phyloP scores from a whole-genome alignment of 1,140 invertebrate genomes.

The Diabrotica virgifera region DNA sequence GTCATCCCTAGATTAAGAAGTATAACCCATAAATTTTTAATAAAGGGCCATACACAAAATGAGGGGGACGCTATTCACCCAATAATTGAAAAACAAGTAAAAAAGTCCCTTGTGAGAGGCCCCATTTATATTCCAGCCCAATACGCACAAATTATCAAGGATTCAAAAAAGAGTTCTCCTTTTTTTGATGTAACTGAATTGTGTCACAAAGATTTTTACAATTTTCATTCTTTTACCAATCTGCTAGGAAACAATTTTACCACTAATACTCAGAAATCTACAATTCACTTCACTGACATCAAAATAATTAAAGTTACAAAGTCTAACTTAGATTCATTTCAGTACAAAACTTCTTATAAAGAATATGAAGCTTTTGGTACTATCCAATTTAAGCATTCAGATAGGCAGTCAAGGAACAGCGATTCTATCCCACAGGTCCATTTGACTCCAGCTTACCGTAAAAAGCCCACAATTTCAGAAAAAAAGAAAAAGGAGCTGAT shows the following conservation, averaged over 20 bases:
- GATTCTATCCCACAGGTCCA: not conserved
- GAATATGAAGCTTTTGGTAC: not conserved
- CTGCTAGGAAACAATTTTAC: not conserved
- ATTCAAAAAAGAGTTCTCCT: not conserved
- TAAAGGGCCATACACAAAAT: slow-evolving; percentile 13
- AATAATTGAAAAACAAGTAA: slow-evolving; percentile 20
- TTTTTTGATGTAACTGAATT: not conserved
- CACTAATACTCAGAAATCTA: not conserved
- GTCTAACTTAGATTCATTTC: not conserved
- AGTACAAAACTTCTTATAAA: not conserved
- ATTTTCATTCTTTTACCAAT: not conserved
- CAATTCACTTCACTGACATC: no score
- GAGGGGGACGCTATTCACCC: slow-evolving; percentile 16
- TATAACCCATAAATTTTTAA: slow-evolving; percentile 20
- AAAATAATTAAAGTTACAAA: not conserved
- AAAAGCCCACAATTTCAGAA: not conserved
- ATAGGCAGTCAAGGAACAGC: not conserved
- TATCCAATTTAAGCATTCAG: not conserved
- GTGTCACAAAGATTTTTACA: not conserved
- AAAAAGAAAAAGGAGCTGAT: not conserved
- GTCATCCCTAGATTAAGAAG: slow-evolving; percentile 4
- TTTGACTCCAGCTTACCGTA: not conserved
- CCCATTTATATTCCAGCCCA: slow-evolving; percentile 34
- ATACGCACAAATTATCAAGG: slow-evolving; percentile 9
- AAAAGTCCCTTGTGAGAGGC: slow-evolving; percentile 25